Evolutionary conservation across 2,113 vertebrate species (phyloP).

Genomic region (Vanacampus margaritifer): DNA sequence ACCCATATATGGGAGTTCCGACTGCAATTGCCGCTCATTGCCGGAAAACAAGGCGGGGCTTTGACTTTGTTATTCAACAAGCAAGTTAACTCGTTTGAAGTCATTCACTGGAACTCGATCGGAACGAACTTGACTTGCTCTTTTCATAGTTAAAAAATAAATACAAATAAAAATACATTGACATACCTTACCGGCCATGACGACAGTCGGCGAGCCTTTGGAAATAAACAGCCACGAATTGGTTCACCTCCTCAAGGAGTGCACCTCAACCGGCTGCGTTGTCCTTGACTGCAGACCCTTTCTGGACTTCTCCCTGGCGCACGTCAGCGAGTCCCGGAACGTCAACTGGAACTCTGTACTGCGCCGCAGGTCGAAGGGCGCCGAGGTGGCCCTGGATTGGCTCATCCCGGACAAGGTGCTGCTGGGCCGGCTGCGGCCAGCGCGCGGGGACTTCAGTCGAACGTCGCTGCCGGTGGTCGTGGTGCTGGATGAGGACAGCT

Average conservation of each 20-base stretch:
- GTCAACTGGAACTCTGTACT: constrained; percentile 85
- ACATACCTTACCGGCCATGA: constrained; percentile 21
- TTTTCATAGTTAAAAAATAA: no score
- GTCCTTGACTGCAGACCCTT: constrained; percentile 84
- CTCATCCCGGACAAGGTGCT: constrained; percentile 78
- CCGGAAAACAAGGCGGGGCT: constrained; percentile 59
- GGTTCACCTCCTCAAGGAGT: constrained; percentile 69
- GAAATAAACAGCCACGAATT: constrained; percentile 71
- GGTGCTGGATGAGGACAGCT: constrained; percentile 77
- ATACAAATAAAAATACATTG: not conserved
- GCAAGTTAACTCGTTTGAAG: constrained; percentile 44
- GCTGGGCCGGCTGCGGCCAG: constrained; percentile 61
- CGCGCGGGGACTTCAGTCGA: constrained; percentile 65
- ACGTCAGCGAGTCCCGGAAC: constrained; percentile 73
- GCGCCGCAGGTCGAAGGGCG: constrained; percentile 74
- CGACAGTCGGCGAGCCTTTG: constrained; percentile 43
- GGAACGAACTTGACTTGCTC: not conserved
- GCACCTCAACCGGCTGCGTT: constrained; percentile 63
- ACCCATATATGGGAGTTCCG: constrained; percentile 66
- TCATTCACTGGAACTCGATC: constrained; percentile 5
- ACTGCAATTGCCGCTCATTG: constrained; percentile 41
- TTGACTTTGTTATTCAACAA: constrained; percentile 49
- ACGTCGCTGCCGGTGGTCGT: constrained; percentile 45
- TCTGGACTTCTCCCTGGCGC: constrained; percentile 73
- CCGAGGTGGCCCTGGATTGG: constrained; percentile 75